Percentiles rank a stretch among this genome's conserved stretches.
These are phyloP conservation scores for Ophioninae sp. DNA, from an alignment of 2,888 invertebrate species.

Conservation along the genomic window DNA sequence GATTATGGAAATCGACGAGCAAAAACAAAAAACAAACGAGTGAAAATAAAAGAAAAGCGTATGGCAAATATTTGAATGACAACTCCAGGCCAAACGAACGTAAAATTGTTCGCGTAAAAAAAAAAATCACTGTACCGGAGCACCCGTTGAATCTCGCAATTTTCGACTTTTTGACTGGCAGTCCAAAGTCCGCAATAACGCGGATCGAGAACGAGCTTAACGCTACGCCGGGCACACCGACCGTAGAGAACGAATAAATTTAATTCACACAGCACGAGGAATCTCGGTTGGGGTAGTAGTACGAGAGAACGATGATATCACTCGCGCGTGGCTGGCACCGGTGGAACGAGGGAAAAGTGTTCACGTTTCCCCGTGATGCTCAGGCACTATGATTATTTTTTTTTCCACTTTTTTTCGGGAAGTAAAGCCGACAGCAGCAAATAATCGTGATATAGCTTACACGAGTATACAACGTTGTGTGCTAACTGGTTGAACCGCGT, in stretches of 20 bases:
- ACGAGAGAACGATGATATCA: constrained; percentile 62
- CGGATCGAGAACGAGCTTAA: constrained; percentile 48
- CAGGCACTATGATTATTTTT: constrained; percentile 38
- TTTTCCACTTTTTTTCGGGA: constrained; percentile 26
- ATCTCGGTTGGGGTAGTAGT: constrained; percentile 49
- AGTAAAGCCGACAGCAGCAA: constrained; percentile 49
- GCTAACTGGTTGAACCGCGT: constrained; percentile 63
- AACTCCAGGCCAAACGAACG: constrained; percentile 1
- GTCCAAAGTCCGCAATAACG: constrained; percentile 44
- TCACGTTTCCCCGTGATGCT: constrained; percentile 20
- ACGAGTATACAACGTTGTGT: constrained; percentile 75
- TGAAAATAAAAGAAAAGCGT: background rate
- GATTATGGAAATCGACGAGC: background rate
- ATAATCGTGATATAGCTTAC: constrained; percentile 61
- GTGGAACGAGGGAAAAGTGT: constrained; percentile 41
- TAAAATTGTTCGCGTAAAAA: constrained; percentile 11
- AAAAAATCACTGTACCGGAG: constrained; percentile 2
- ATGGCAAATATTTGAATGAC: constrained; percentile 7
- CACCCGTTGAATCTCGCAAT: constrained; percentile 39
- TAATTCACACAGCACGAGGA: constrained; percentile 59
- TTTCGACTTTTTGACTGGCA: constrained; percentile 46
- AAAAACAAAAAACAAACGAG: background rate
- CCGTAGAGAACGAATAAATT: constrained; percentile 62
- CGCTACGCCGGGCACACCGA: constrained; percentile 55
- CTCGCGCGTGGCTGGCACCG: constrained; percentile 14